Base-by-base conservation (phyloP, 1,140 invertebrate genomes). In the Drosophila jambulina region DNA sequence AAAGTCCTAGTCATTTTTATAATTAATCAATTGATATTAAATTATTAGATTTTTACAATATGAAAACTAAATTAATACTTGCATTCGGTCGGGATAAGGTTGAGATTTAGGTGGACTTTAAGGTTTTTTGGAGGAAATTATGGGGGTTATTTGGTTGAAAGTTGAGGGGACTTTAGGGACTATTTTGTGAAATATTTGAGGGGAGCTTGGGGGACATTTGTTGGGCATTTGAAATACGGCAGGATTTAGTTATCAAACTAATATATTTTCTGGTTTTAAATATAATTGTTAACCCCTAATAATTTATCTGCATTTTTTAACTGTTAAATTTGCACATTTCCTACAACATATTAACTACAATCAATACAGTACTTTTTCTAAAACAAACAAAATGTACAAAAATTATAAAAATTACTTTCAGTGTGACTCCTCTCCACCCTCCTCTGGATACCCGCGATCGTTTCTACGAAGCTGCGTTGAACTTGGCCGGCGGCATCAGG, bases 401-500 rank as follows among this genome's bases (percentile, higher is more conserved):
- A n/a, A 32, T 19, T 13, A 36, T 2, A 25, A 2, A 1, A 12
- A 19, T 27, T 57, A 19, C n/a, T 63, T 32, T 25, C 3, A 67
- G 62, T 67, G 67, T 70, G 5, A 0, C 25, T 27, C n/a, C 34
- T 17, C 15, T 17, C 48, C 38, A 36, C 19, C 23, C 23, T 43
- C 29, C 27, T 19, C 34, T 27, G 10, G 19, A 3, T 21, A 32
- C 61, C 45, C n/a, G 68, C 53, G 69, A 72, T 63, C 51, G 23
- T 57, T 72, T 72, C 69, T 59, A 36, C 69, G 69, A 72, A 71
- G 69, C 69, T 78, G 67, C 69, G 69, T 23, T 78, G 46, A 76
- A 82, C 85, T 82, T 81, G 69, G 74, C 78, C 80, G 54, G 61
- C 61, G 82, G 84, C 85, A 84, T 88, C 85, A 81, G 77, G 85